Evolutionary conservation across 2,888 invertebrate species (phyloP), one percentile per base, ranked within the genome.

Genomic region (Amblyjoppa fuscipennis): DNA sequence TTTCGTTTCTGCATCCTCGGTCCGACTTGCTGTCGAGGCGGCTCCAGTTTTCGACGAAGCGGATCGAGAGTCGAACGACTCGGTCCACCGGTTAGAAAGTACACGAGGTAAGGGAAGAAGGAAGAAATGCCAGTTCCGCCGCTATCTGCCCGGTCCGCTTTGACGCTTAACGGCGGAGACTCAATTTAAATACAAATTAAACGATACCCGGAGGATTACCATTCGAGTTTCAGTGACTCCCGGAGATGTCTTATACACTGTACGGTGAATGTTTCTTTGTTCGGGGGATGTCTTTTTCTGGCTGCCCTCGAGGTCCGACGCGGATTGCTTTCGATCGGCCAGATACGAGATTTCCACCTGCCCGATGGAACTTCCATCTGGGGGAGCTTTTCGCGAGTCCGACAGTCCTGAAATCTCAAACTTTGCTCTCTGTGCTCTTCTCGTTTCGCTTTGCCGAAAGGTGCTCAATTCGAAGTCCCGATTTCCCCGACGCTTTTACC

Each of bases 161-260:
- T 31, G 34, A 64, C 16, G 64, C 64, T 64, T 45, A 69, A 73
- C 31, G 20, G 77, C 77, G 78, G 86, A 84, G 89, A 90, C 87
- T 88, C 91, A 89, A 91, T 91, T 92, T 92, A 91, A 92, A 92
- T 91, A 91, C 87, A 91, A 92, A 91, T 92, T 90, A 90, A 90
- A 91, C 88, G 90, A 89, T 88, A 87, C 88, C 87, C 87, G 64
- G 75, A 49, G n/a, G 41, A 83, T 73, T 73, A 73, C 56, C 28
- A 64, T 69, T 71, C 45, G 59, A 64, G 59, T 56, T 80, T 79
- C 70, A 49, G 74, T 68, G 5, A 34, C 34, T 11, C 13, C 7
- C 16, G 34, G 20, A 41, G 53, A 41, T 74, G 41, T 38, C 64
- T 68, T 31, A 31, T 71, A 56, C 28, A 20, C 11, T 49, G 70